Conservation (phyloP, 2,888 invertebrate genomes). For the Hydroisotoma schaefferi region DNA sequence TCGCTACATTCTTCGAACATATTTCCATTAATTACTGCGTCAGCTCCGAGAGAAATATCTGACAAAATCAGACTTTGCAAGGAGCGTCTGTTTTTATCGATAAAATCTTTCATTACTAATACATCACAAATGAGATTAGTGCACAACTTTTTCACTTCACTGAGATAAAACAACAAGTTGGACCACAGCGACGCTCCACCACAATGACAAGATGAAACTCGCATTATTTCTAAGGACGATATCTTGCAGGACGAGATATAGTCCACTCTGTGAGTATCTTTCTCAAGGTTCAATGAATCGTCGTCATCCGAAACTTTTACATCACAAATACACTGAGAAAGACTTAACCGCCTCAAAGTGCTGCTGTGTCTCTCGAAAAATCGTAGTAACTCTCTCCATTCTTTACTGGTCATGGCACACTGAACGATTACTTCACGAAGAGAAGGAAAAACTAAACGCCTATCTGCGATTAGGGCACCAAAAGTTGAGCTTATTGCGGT, state of each 20-base stretch:
- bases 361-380: slow-evolving; percentile 1
- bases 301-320: not conserved
- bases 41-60: slow-evolving; percentile 22
- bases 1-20: slow-evolving; percentile 16
- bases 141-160: not conserved
- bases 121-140: slow-evolving; percentile 1
- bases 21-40: slow-evolving; percentile 18
- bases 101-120: slow-evolving; percentile 14
- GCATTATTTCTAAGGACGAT: not conserved
- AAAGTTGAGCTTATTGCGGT: slow-evolving; percentile 21
- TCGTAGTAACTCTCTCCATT: slow-evolving; percentile 16
- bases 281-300: not conserved
- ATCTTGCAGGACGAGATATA: not conserved
- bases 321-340: slow-evolving; percentile 12
- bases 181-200: slow-evolving; percentile 4
- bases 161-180: not conserved
- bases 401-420: slow-evolving; percentile 20
- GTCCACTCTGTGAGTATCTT: no score
- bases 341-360: not conserved
- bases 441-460: slow-evolving; percentile 18
- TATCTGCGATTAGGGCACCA: slow-evolving; percentile 30
- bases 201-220: not conserved
- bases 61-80: slow-evolving; percentile 15
- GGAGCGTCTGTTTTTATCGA: slow-evolving; percentile 15
- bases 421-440: slow-evolving; percentile 19